A percentile compares a stretch with the other conserved stretches of the same genome.
Evolutionary conservation across 2,888 invertebrate species (phyloP).

Genomic region (Thereva unica): DNA sequence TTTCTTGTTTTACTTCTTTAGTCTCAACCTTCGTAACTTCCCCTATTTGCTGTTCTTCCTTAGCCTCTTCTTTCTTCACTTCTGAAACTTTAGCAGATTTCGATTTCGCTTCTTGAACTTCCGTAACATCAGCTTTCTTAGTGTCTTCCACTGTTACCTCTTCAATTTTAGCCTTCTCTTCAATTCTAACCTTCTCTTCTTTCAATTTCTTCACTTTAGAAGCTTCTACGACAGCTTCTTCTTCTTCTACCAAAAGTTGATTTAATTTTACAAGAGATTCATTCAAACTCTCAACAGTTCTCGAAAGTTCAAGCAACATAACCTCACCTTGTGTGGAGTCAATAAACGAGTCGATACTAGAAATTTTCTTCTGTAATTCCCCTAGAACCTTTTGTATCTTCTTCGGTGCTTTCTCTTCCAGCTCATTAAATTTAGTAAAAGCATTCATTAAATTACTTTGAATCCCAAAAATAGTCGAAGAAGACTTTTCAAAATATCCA

Average conservation of each 20-base stretch:
- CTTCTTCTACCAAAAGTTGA: not conserved
- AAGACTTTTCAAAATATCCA: constrained; percentile 26
- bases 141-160: not conserved
- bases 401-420: constrained; percentile 46
- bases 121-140: not conserved
- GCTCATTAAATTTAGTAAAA: constrained; percentile 51
- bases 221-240: not conserved
- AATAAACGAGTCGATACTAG: constrained; percentile 18
- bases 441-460: constrained; percentile 49
- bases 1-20: constrained; percentile 25
- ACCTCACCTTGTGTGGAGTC: not conserved
- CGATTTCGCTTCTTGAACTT: constrained; percentile 10
- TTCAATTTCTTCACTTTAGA: not conserved
- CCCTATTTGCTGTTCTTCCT: constrained; percentile 2
- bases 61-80: constrained; percentile 1
- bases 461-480: constrained; percentile 35
- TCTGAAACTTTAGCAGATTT: constrained; percentile 38
- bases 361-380: not conserved
- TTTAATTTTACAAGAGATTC: no score
- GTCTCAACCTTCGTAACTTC: not conserved
- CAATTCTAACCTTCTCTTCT: not conserved
- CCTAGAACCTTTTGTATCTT: constrained; percentile 46
- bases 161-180: not conserved
- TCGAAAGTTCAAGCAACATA: not conserved
- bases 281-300: constrained; percentile 11